phyloP scores from a whole-genome alignment of 2,888 invertebrate species.

The Halocaridina rubra region DNA sequence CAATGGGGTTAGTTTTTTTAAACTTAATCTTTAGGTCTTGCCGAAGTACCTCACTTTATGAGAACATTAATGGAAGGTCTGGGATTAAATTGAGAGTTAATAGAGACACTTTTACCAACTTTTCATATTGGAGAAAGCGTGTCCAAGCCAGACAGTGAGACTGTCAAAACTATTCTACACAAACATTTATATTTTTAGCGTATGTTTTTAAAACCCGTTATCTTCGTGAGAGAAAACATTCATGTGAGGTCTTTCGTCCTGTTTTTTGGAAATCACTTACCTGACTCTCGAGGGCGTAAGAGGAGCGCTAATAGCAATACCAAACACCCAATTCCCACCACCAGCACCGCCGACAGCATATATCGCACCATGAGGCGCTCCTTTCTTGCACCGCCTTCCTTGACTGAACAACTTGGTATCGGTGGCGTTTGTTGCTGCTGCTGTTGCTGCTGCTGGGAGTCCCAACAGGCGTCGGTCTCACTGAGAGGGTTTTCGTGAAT shows the following conservation, averaged over 20 bases:
- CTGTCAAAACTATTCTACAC: no score
- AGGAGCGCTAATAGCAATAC: conserved; percentile 26
- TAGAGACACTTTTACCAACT: no score
- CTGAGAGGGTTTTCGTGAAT: conserved; percentile 44
- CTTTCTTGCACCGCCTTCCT: background rate
- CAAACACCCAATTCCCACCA: conserved; percentile 23
- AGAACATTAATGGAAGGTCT: no score
- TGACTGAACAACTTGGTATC: background rate
- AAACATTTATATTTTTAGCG: no score
- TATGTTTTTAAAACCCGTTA: no score
- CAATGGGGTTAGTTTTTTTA: background rate
- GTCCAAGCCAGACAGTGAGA: no score
- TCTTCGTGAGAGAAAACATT: no score
- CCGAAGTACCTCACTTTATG: no score
- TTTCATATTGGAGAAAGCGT: no score
- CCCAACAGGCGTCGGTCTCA: conserved; percentile 1
- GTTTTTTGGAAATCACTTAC: conserved; percentile 4
- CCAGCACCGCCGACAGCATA: conserved; percentile 9
- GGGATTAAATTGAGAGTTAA: no score
- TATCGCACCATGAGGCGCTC: background rate
- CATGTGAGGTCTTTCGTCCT: no score
- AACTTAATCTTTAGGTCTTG: no score
- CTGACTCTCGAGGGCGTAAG: conserved; percentile 20
- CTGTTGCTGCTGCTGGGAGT: conserved; percentile 25
- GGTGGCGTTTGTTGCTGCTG: conserved; percentile 10